Evolutionary conservation across 1,140 invertebrate species (phyloP).

Genomic region (Pectinophora gossypiella): DNA sequence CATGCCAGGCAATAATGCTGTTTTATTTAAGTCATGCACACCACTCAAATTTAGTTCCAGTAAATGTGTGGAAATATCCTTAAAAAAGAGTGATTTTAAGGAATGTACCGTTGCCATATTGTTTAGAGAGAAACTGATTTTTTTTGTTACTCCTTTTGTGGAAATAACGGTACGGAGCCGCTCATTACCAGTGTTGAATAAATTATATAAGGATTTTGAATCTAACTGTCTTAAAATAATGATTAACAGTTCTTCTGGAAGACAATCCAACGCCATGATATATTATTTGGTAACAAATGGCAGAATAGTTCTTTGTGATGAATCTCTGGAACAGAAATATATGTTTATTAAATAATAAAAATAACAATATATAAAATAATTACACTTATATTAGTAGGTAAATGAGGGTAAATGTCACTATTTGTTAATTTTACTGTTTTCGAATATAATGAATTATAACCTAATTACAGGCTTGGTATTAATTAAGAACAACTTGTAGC

Average conservation of each 20-base stretch:
- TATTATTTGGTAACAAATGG: too few relatives aligned
- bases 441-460: too few relatives aligned
- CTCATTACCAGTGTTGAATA: slow-evolving; percentile 27
- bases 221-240: slow-evolving; percentile 41
- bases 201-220: slow-evolving; percentile 22
- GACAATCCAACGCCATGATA: slow-evolving; percentile 20
- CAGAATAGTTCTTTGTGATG: too few relatives aligned
- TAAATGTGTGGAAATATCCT: slow-evolving; percentile 32
- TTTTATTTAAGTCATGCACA: slow-evolving; percentile 32
- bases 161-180: slow-evolving; percentile 25
- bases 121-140: slow-evolving; percentile 30
- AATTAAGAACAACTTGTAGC: too few relatives aligned
- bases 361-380: too few relatives aligned
- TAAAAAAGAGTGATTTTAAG: slow-evolving; percentile 34
- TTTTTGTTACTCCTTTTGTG: slow-evolving; percentile 26
- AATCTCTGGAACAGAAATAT: too few relatives aligned
- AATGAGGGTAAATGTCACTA: too few relatives aligned
- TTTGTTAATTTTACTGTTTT: too few relatives aligned
- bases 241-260: slow-evolving; percentile 50
- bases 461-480: too few relatives aligned
- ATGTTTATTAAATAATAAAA: too few relatives aligned
- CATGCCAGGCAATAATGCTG: slow-evolving; percentile 24
- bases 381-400: too few relatives aligned
- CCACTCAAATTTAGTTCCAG: slow-evolving; percentile 36
- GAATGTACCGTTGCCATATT: slow-evolving; percentile 27